These are phyloP conservation scores for Yponomeuta plumbellus DNA, from an alignment of 2,888 invertebrate genomes.

Conservation along the genomic window DNA sequence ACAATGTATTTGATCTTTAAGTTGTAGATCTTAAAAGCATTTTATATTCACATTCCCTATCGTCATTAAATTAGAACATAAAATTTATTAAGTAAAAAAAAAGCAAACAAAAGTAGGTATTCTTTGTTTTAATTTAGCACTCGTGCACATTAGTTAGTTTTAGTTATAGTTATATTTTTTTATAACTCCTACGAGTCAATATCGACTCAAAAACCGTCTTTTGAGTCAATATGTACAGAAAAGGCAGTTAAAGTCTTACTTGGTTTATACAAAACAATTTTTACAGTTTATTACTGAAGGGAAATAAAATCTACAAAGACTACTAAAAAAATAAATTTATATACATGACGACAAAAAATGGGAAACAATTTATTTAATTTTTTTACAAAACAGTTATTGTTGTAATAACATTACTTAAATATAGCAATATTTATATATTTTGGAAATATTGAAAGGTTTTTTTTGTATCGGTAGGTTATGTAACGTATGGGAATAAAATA, in stretches of 20 bases:
- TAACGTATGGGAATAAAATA: slow-evolving; percentile 10
- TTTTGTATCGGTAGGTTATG: slow-evolving; percentile 47
- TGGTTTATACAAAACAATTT: not conserved
- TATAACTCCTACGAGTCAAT: slow-evolving; percentile 21
- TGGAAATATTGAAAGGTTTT: slow-evolving; percentile 35
- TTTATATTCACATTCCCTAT: slow-evolving; percentile 56
- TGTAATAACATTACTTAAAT: slow-evolving; percentile 43
- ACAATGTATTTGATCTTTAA: slow-evolving; percentile 24
- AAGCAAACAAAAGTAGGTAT: too few relatives aligned
- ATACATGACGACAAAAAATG: slow-evolving; percentile 24
- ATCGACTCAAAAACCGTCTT: too few relatives aligned
- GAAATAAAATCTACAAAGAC: slow-evolving; percentile 8
- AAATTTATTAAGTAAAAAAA: slow-evolving; percentile 19
- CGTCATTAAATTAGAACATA: slow-evolving; percentile 28
- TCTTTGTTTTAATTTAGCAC: not conserved
- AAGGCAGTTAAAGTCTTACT: slow-evolving; percentile 18
- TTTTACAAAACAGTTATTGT: slow-evolving; percentile 32
- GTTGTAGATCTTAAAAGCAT: slow-evolving; percentile 39
- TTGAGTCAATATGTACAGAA: slow-evolving; percentile 29
- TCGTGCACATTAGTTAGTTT: not conserved
- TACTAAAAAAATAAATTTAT: slow-evolving; percentile 30
- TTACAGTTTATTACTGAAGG: not conserved
- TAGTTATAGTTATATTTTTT: not conserved
- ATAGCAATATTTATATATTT: slow-evolving; percentile 42
- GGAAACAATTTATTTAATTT: slow-evolving; percentile 38